phyloP scores from a whole-genome alignment of 2,888 invertebrate genomes.

The Pyrrhia umbra region DNA sequence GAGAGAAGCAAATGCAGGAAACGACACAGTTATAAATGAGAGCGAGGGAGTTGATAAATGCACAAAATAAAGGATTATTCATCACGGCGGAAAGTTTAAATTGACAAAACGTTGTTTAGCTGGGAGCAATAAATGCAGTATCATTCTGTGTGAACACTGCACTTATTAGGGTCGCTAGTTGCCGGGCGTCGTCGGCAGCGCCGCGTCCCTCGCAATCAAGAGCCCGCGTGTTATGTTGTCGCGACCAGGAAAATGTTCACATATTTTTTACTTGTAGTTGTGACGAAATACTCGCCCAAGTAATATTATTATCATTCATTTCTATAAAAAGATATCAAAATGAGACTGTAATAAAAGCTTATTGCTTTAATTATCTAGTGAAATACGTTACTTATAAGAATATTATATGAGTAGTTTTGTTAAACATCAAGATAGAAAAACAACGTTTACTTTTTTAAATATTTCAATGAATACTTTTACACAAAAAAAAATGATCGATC shows the following conservation, averaged over 20 bases:
- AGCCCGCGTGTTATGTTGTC: constrained; percentile 19
- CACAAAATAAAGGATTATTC: constrained; percentile 33
- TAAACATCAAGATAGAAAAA: too few species aligned
- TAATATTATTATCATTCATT: too few species aligned
- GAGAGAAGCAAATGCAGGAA: constrained; percentile 11
- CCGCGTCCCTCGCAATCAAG: constrained; percentile 45
- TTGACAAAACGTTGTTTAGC: constrained; percentile 53
- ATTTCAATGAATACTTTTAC: too few species aligned
- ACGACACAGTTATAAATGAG: constrained; percentile 36
- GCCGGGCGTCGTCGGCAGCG: constrained; percentile 44
- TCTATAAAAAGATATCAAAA: too few species aligned
- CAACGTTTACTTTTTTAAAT: too few species aligned
- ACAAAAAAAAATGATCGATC: too few species aligned
- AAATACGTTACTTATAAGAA: too few species aligned
- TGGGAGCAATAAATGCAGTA: constrained; percentile 57
- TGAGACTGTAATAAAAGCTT: too few species aligned
- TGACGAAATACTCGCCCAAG: constrained; percentile 1
- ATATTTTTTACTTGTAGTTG: constrained; percentile 22
- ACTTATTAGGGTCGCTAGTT: constrained; percentile 56
- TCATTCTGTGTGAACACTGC: constrained; percentile 55
- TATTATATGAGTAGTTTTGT: too few species aligned
- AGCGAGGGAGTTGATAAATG: constrained; percentile 48
- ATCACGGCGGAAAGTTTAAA: constrained; percentile 45
- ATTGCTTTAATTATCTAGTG: too few species aligned
- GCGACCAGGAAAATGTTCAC: constrained; percentile 6